Percentiles rank a stretch among this genome's conserved stretches.
Evolutionary conservation across 1,140 invertebrate genomes (phyloP).

Genomic region (Drosophila jambulina): DNA sequence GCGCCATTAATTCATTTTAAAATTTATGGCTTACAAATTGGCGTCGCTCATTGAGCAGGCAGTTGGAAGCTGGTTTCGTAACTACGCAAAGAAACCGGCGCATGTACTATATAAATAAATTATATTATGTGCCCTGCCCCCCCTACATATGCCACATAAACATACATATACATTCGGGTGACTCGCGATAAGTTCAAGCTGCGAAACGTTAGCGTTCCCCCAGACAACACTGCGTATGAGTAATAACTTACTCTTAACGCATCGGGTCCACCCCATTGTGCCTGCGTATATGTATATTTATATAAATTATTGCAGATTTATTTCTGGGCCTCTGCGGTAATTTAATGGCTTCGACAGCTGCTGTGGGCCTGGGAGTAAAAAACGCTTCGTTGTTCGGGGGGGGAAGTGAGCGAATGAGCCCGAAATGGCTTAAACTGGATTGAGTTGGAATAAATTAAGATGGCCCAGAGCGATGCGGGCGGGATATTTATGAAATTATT

Average conservation of each 20-base stretch:
- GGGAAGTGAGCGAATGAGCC: neutral
- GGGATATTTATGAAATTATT: neutral
- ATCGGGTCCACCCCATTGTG: neutral
- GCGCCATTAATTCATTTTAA: constrained; percentile 77
- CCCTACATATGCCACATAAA: neutral
- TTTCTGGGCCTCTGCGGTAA: constrained; percentile 44
- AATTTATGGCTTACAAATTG: constrained; percentile 78
- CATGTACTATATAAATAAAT: constrained; percentile 14
- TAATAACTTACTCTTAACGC: constrained; percentile 7
- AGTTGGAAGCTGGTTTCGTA: constrained; percentile 29
- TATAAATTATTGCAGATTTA: constrained; percentile 52
- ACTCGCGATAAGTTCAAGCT: neutral
- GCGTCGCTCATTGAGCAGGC: constrained; percentile 42
- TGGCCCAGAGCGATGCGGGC: neutral
- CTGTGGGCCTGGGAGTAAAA: neutral
- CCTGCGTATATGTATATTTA: neutral
- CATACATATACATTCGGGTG: neutral
- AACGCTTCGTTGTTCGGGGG: neutral
- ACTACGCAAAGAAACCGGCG: constrained; percentile 10
- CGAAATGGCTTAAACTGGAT: constrained; percentile 5
- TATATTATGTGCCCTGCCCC: neutral
- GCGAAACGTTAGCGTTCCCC: neutral
- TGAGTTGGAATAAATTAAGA: constrained; percentile 11
- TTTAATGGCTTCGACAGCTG: constrained; percentile 62
- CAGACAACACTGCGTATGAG: constrained; percentile 15